phyloP scores from a whole-genome alignment of 2,888 invertebrate genomes.

The Imbricaverruca yamaguchii region DNA sequence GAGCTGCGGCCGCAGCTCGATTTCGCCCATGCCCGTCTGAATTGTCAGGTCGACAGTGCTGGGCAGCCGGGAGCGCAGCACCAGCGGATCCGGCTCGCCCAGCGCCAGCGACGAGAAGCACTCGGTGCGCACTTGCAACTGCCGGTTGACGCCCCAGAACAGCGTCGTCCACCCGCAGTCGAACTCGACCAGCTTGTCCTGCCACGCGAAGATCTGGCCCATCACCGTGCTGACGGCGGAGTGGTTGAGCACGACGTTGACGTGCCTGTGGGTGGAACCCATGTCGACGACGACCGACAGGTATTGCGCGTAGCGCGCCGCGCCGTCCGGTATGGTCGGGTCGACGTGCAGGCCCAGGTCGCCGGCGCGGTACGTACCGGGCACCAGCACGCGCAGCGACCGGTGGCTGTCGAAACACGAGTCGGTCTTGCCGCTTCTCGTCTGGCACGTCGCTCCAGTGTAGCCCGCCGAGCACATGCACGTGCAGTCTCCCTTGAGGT shows the following conservation, averaged over 20 bases:
- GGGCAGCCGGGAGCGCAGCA: background rate
- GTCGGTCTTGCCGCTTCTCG: background rate
- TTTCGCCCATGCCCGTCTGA: background rate
- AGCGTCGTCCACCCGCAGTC: background rate
- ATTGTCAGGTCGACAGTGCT: background rate
- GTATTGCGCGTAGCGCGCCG: background rate
- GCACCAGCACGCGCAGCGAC: background rate
- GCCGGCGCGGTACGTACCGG: background rate
- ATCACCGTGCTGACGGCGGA: background rate
- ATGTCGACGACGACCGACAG: background rate
- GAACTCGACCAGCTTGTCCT: background rate
- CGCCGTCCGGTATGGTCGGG: no score
- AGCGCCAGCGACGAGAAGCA: background rate
- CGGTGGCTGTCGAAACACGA: background rate
- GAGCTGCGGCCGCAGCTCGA: background rate
- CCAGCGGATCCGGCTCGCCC: background rate
- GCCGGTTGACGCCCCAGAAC: background rate
- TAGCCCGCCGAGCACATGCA: background rate
- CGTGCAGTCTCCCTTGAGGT: background rate
- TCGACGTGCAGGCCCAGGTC: background rate
- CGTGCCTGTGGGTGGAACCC: background rate
- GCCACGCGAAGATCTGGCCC: background rate
- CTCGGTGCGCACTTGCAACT: background rate
- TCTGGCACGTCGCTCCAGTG: background rate
- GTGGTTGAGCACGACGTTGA: background rate